Conservation (phyloP, 1,140 invertebrate genomes). For the Ceratosolen solmsi region DNA sequence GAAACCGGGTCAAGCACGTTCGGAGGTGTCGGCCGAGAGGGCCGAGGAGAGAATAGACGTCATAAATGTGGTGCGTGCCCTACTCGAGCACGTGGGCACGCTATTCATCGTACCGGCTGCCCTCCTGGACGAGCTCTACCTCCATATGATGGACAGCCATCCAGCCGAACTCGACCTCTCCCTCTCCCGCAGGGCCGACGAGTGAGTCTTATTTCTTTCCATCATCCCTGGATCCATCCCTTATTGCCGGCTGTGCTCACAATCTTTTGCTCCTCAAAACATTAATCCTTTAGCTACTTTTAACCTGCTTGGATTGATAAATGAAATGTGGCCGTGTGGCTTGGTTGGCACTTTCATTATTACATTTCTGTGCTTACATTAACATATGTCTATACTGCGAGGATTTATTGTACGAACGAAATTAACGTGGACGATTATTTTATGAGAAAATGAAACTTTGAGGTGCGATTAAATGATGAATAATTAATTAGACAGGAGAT, state of each 20-base stretch:
- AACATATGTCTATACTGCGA: no score
- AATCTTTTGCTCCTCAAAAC: no score
- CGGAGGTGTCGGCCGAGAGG: conserved; percentile 79
- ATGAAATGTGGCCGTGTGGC: no score
- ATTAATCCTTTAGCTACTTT: no score
- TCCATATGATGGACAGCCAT: conserved; percentile 87
- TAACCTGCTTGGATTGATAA: no score
- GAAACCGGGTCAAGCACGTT: conserved; percentile 77
- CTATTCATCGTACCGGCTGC: conserved; percentile 86
- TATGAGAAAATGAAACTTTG: no score
- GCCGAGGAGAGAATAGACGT: conserved; percentile 89
- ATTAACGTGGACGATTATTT: no score
- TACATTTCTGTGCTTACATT: no score
- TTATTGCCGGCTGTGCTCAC: not conserved
- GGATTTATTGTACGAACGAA: no score
- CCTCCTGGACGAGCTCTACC: conserved; percentile 87
- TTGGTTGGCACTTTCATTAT: no score
- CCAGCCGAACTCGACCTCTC: conserved; percentile 83
- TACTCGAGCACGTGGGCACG: conserved; percentile 86
- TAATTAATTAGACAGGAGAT: no score
- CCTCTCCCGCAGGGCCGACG: conserved; percentile 75
- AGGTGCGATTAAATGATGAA: no score
- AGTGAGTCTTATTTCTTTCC: conserved; percentile 67
- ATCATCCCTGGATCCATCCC: not conserved
- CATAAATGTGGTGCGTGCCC: conserved; percentile 87